Percentiles rank a stretch among this genome's conserved stretches.
Evolutionary conservation across 2,797 vertebrate genomes (phyloP).

Genomic region (Chiloscyllium punctatum): DNA sequence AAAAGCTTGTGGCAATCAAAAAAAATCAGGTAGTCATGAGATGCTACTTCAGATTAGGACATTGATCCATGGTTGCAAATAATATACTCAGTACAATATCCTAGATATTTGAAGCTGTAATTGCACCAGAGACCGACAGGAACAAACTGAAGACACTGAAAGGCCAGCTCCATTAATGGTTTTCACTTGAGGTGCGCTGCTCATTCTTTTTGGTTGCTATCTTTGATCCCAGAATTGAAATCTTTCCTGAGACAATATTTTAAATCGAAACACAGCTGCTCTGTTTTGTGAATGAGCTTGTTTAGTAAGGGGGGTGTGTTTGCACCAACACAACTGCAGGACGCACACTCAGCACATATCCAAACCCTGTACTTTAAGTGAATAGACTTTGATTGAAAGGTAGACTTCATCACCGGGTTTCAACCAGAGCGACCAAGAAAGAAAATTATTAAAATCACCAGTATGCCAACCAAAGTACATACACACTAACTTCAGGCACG

Average conservation of each 20-base stretch:
- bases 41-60: not conserved
- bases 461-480: too few species aligned
- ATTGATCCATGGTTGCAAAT: not conserved
- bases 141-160: not conserved
- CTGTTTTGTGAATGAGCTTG: not conserved
- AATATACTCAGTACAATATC: not conserved
- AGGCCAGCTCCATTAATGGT: not conserved
- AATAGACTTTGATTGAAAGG: too few species aligned
- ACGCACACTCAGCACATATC: too few species aligned
- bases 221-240: constrained; percentile 8
- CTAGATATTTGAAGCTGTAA: not conserved
- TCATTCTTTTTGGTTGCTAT: not conserved
- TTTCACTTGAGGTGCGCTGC: not conserved
- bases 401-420: too few species aligned
- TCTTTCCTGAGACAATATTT: not conserved
- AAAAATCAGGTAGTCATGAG: not conserved
- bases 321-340: too few species aligned
- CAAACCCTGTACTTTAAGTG: too few species aligned
- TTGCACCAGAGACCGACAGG: not conserved
- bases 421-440: too few species aligned
- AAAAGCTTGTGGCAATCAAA: not conserved
- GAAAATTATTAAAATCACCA: too few species aligned
- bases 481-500: too few species aligned
- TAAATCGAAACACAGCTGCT: not conserved
- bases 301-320: not conserved